Conservation (phyloP, 2,113 vertebrate genomes). For the Syngnathus floridae region DNA sequence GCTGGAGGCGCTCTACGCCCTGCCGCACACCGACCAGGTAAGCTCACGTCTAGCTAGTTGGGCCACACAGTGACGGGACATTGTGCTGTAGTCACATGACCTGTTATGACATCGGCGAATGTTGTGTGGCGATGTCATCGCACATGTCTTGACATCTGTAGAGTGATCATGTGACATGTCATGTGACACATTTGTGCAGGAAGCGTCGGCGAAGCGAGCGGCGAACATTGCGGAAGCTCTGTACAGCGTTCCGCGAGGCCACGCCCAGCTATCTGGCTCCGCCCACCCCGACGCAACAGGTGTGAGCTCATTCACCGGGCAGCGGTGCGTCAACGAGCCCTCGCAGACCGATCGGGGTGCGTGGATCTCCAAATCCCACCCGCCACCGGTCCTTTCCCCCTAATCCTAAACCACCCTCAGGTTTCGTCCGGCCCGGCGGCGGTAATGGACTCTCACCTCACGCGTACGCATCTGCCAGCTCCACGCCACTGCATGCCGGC, state of each 20-base stretch:
- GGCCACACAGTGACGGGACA: too few relatives aligned
- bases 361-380: slow-evolving; percentile 3
- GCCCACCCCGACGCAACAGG: slow-evolving; percentile 94
- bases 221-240: slow-evolving; percentile 97
- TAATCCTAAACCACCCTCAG: slow-evolving; percentile 52
- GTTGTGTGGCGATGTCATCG: background rate
- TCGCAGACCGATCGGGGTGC: slow-evolving; percentile 92
- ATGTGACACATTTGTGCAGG: slow-evolving; percentile 60
- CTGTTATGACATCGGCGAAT: background rate
- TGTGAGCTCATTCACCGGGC: slow-evolving; percentile 94
- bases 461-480: slow-evolving; percentile 93
- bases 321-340: slow-evolving; percentile 91
- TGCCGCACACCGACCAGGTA: slow-evolving; percentile 96
- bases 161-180: background rate
- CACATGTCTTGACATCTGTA: too few relatives aligned
- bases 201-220: slow-evolving; percentile 95
- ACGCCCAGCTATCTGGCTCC: slow-evolving; percentile 88
- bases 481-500: slow-evolving; percentile 94
- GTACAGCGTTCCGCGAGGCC: slow-evolving; percentile 95
- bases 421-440: slow-evolving; percentile 90
- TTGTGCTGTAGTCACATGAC: too few relatives aligned
- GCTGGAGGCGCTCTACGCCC: slow-evolving; percentile 90
- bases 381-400: background rate
- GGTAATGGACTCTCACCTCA: slow-evolving; percentile 93
- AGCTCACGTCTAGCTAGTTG: slow-evolving; percentile 12